These are phyloP conservation scores for Margaritifera margaritifera DNA, from an alignment of 2,888 invertebrate species.

Conservation along the genomic window DNA sequence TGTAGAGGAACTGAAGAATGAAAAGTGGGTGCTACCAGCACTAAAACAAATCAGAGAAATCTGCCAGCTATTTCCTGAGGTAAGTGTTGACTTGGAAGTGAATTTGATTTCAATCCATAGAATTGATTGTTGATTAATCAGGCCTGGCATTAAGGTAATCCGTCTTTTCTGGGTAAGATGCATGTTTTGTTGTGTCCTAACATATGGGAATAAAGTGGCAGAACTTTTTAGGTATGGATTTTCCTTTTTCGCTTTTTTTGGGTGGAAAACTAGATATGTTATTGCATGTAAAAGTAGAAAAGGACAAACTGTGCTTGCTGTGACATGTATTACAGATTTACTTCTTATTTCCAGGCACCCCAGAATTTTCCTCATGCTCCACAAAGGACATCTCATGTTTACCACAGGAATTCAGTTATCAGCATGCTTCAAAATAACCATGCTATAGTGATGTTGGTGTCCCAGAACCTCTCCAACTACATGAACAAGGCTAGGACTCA, in stretches of 20 bases:
- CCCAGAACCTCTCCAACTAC: slow-evolving; percentile 88
- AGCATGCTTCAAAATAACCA: slow-evolving; percentile 93
- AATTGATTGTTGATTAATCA: no score
- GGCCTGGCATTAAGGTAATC: no score
- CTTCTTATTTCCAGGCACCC: slow-evolving; percentile 61
- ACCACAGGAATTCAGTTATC: slow-evolving; percentile 83
- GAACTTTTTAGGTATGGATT: no score
- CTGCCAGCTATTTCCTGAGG: slow-evolving; percentile 90
- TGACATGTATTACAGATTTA: slow-evolving; percentile 34
- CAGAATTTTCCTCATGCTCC: slow-evolving; percentile 70
- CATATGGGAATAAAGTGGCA: no score
- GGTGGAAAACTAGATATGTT: no score
- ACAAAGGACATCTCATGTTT: slow-evolving; percentile 67
- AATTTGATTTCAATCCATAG: no score
- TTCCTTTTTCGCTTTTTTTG: no score
- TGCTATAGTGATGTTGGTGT: slow-evolving; percentile 92
- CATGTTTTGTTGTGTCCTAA: no score
- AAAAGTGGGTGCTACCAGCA: slow-evolving; percentile 93
- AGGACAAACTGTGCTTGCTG: slow-evolving; percentile 29
- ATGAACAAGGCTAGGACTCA: slow-evolving; percentile 88
- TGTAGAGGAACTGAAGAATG: slow-evolving; percentile 88
- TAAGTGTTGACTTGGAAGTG: slow-evolving; percentile 24
- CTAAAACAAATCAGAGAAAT: slow-evolving; percentile 96
- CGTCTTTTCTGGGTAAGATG: no score
- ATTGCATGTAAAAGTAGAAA: no score